Conservation (phyloP, 2,797 vertebrate genomes). For the Perdix hodgsoniae region DNA sequence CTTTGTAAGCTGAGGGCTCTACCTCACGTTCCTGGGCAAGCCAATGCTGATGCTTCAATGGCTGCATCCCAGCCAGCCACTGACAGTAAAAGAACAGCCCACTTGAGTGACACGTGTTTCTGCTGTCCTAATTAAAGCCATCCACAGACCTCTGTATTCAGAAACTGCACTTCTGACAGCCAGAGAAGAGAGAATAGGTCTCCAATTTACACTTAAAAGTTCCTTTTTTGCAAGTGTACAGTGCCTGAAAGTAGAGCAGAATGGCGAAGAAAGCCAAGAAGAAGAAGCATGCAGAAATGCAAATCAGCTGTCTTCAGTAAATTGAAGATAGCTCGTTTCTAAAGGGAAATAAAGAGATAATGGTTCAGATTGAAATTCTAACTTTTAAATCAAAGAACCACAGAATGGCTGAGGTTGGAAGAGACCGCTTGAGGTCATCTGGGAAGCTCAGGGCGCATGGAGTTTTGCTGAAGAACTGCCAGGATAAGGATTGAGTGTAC, state of each 20-base stretch:
- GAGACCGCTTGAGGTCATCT: neutral
- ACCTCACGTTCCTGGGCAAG: neutral
- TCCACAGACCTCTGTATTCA: neutral
- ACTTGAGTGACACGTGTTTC: neutral
- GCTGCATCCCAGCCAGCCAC: neutral
- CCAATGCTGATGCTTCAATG: neutral
- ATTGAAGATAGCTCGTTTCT: neutral
- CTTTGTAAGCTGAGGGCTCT: neutral
- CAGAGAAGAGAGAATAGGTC: neutral
- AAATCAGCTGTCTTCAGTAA: neutral
- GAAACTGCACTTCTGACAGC: neutral
- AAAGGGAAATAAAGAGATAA: neutral
- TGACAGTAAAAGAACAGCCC: neutral
- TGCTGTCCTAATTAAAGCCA: neutral
- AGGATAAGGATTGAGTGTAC: neutral
- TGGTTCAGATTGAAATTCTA: neutral
- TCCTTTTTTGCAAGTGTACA: neutral
- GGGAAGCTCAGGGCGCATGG: neutral
- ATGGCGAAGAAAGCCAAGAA: neutral
- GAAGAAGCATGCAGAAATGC: neutral
- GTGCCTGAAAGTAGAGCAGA: neutral
- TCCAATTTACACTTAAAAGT: neutral
- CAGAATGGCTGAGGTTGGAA: neutral
- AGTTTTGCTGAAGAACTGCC: slow-evolving; percentile 4
- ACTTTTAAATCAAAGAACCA: neutral